Base-by-base conservation (phyloP, 2,797 vertebrate genomes). In the Malurus leucopterus region DNA sequence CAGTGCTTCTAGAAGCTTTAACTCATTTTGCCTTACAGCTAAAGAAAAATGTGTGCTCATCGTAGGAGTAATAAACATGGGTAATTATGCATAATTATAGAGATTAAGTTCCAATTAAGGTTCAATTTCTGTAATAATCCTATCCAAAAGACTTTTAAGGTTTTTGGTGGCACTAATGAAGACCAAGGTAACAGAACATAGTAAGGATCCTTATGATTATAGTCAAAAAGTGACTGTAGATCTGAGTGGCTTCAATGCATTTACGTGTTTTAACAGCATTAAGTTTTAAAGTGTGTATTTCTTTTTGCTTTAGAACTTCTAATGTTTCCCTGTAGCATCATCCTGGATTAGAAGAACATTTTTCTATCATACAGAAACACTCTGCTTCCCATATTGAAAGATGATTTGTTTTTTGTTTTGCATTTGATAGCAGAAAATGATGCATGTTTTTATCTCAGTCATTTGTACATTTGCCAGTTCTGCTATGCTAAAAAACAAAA, bases 71-170 rank as follows among this genome's bases (percentile, higher is more conserved):
- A 96, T 97, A 97, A 96, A 97, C 94, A 96, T 16, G 7, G 69
- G 55, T 91, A 97, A 96, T 97, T 97, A 96, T 92, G 89, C 87
- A 95, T 96, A 96, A 96, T 97, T 97, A 96, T 89, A 93, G 76
- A 95, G 93, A 97, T 97, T 97, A 96, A 92, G 74, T 92, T 96
- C 75, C 86, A 97, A 96, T 97, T 97, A 97, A 95, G 32, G 67
- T 84, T 96, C 86, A 95, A 91, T 95, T 96, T 96, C 90, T 95
- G 55, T 94, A 96, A 96, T 91, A 95, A 92, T 70, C 76, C 44
- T 83, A 95, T 76, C 72, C 71, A 93, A 86, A 96, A 96, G 90
- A 87, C 36, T 95, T 96, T 91, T 89, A 90, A 95, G 84, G 44
- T 49, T 96, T 96, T 91, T 87, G 80, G 84, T 95, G 55, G 65